Base-by-base conservation (phyloP, 1,140 invertebrate genomes). In the Magallana ariakensis region DNA sequence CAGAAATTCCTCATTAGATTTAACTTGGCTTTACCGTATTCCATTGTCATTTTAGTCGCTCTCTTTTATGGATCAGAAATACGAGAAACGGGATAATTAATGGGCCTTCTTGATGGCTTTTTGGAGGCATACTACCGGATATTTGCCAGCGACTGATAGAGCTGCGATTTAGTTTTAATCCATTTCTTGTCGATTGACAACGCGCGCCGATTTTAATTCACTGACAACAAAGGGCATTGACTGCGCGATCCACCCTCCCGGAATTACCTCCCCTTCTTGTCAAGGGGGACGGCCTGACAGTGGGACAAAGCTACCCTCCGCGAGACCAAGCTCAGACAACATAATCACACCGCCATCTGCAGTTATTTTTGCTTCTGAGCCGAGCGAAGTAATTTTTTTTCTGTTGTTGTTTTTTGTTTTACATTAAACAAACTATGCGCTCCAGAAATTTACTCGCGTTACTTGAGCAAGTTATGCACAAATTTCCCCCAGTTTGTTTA, bases 41-140 rank as follows among this genome's bases (percentile, higher is more conserved):
- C 80, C 16, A 82, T 82, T 82, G 80, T 82, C 54, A 46, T 82
- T 82, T 82, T 54, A 82, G 53, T 82, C 46, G 15, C 13, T 55
- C 53, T 82, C 80, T 82, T 82, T 82, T 82, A 82, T 82, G 80
- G 80, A 82, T 56, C 80, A 82, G 80, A 82, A 82, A 82, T 56
- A 82, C 80, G 80, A 82, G 80, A 54, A 54, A 82, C 80, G 33
- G 80, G 53, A 82, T 82, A 82, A 82, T 82, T 82, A 82, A 82
- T 82, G 80, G 66, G 46, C 80, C 16, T 33, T 5, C 46, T 82
- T 82, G 80, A 82, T 82, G 80, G 80, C 80, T 82, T 82, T 82
- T 82, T 82, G 46, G 66, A 54, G 15, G 46, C 46, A 33, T n/a
- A 55, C 80, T 56, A 82, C 80, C 80, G 80, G 80, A 82, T 82